Evolutionary conservation across 2,888 invertebrate genomes (phyloP), one percentile per base, ranked within the genome.

Genomic region (Elysia crispata): DNA sequence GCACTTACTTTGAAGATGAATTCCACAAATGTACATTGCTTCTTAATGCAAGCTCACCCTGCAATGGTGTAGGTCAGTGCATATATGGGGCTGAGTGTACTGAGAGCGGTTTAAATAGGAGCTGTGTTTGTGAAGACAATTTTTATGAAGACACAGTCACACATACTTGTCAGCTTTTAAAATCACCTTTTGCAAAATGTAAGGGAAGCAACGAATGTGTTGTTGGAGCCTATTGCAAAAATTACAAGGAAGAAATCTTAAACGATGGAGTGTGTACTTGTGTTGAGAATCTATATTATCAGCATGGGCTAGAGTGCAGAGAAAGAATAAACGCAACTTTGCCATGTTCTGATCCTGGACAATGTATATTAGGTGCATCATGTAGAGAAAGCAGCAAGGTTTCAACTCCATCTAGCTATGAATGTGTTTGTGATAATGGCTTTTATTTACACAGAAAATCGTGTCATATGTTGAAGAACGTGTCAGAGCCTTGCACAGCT

Each of bases 51-150:
- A 77, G 82, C 18, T 25, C 64, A 28, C 41, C 76, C 0, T 80
- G 80, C 66, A 76, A 72, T 8, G 76, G 73, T 1, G 50, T 15
- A 15, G 80, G 80, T 5, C 80, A 80, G 57, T 80, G 80, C 28
- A 66, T 80, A 49, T 69, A 72, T 62, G 57, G 76, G n/a, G 76
- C 80, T 5, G 73, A 72, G 23, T 80, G 80, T 60, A 31, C 23
- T 15, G 23, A n/a, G 57, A 33, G 79, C n/a, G 41, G 41, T 41
- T 11, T 41, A 41, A 11, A 62, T n/a, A 67, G 49, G 49, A 74
- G 33, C 28, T 82, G 82, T 54, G 74, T 67, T 33, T 82, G 82
- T 49, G 62, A 77, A 70, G 50, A 50, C n/a, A 80, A 75, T 6
- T 82, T 75, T 64, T 82, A 80, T 41, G 72, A 67, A 62, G 60